Base-by-base conservation (phyloP, 2,797 vertebrate genomes). In the Enteromius argenteus region DNA sequence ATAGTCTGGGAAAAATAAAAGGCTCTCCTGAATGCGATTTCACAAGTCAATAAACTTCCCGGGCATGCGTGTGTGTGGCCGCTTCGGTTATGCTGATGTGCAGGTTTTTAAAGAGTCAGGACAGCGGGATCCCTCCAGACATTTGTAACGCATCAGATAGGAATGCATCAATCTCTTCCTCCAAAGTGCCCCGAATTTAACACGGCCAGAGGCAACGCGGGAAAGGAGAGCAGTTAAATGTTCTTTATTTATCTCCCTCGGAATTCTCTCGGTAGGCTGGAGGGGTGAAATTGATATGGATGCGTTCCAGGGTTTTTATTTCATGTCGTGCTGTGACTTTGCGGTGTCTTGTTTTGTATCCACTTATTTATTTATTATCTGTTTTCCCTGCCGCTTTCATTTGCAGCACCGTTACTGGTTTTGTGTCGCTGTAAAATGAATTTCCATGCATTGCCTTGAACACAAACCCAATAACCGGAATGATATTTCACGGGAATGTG, bases 1-100 rank as follows among this genome's bases (percentile, higher is more conserved):
- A 93, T 87, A 84, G 89, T 89, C 88, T 86, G 35, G 80, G 42
- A 84, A 66, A 87, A 66, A 86, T 91, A 88, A 90, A 89, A 94
- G 89, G 90, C 86, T 91, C 90, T 89, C 91, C 90, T 90, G 90
- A 92, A 90, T 92, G 92, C 88, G 90, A 92, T 93, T 94, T 94
- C 92, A 91, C 91, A 93, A 94, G 92, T 93, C 93, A 88, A 94
- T 94, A 93, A 94, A 94, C 90, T 92, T 88, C 79, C 64, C 72
- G 13, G 46, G 68, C 30, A 64, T 84, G 72, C 67, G 8, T 58
- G 87, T 75, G 89, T 84, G 86, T 83, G 86, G 83, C 84, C 77
- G 80, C 76, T 6, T 64, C 35, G 39, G 74, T 92, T 91, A 91
- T 92, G 93, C 92, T 93, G 94, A 94, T 90, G 89, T 17, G 37